Evolutionary conservation across 2,113 vertebrate genomes (phyloP).

Genomic region (Helogale parvula): DNA sequence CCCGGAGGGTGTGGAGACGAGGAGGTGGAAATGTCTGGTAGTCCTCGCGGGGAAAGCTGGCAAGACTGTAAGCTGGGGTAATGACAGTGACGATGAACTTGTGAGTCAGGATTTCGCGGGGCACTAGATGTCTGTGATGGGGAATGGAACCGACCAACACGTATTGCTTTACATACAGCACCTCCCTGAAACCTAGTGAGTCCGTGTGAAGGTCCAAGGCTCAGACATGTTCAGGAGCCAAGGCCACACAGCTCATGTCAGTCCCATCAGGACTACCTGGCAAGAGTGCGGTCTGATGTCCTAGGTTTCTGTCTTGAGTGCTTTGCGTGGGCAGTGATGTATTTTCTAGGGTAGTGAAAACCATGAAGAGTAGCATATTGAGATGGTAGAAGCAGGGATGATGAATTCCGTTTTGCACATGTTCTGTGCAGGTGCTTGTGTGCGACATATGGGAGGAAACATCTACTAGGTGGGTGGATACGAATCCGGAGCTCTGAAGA

Average conservation of each 20-base stretch:
- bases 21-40: background rate
- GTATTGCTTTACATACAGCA: background rate
- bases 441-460: background rate
- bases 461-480: background rate
- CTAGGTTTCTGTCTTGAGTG: background rate
- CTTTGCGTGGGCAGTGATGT: background rate
- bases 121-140: background rate
- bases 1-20: background rate
- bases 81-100: background rate
- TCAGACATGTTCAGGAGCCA: background rate
- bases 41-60: background rate
- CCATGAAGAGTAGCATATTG: background rate
- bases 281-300: background rate
- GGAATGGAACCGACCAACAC: background rate
- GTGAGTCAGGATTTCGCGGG: background rate
- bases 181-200: background rate
- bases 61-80: background rate
- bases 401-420: background rate
- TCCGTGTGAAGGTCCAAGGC: background rate
- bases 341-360: background rate
- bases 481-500: background rate
- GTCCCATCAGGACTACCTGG: background rate
- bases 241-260: background rate
- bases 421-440: background rate
- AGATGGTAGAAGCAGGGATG: background rate